phyloP scores from a whole-genome alignment of 2,888 invertebrate genomes.

The Lottia gigantea region DNA sequence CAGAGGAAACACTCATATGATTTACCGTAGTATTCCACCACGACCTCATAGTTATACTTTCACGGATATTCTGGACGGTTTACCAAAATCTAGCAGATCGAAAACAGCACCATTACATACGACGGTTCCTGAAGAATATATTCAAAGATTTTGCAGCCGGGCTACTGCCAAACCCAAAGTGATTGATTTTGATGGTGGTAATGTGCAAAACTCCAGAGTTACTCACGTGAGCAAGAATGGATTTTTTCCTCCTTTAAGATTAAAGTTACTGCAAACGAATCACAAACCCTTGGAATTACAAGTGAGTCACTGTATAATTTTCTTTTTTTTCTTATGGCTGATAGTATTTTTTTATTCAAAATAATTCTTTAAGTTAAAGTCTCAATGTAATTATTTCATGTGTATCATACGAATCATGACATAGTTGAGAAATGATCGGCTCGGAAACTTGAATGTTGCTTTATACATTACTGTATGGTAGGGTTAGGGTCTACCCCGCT shows the following conservation, averaged over 20 bases:
- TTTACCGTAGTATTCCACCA: constrained; percentile 49
- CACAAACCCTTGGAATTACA: too few relatives aligned
- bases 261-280: constrained; percentile 21
- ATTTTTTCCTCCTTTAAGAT: constrained; percentile 51
- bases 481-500: too few relatives aligned
- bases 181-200: constrained; percentile 46
- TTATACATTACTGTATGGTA: too few relatives aligned
- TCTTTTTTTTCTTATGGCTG: too few relatives aligned
- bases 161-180: constrained; percentile 52
- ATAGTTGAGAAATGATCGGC: too few relatives aligned
- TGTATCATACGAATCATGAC: too few relatives aligned
- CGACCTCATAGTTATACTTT: constrained; percentile 43
- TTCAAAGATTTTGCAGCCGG: constrained; percentile 44
- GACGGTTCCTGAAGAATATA: constrained; percentile 48
- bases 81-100: constrained; percentile 15
- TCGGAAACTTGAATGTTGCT: too few relatives aligned
- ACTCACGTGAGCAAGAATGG: constrained; percentile 29
- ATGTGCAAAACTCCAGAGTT: constrained; percentile 18
- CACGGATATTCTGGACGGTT: constrained; percentile 36
- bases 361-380: too few relatives aligned
- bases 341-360: too few relatives aligned
- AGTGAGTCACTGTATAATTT: too few relatives aligned
- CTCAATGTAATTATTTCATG: too few relatives aligned
- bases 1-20: constrained; percentile 22
- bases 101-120: constrained; percentile 42